These are phyloP conservation scores for Limosa lapponica DNA, from an alignment of 2,797 vertebrate species.

Conservation along the genomic window DNA sequence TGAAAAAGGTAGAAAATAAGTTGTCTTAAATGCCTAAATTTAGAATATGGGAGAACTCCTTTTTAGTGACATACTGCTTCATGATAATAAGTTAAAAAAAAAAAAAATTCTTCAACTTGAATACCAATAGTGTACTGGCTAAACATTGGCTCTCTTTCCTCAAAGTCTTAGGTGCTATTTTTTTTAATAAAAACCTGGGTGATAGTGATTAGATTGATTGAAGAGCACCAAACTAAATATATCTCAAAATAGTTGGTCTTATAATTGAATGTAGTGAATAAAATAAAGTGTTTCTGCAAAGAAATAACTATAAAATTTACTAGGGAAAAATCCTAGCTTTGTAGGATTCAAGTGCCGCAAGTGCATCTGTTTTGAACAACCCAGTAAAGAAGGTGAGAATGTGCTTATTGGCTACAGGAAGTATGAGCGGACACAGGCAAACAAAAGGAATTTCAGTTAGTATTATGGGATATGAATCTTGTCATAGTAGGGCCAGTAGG, in stretches of 20 bases:
- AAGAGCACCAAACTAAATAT: neutral
- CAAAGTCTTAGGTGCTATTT: neutral
- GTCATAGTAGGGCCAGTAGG: neutral
- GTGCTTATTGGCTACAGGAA: neutral
- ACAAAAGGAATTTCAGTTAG: neutral
- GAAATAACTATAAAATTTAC: neutral
- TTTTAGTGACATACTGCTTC: neutral
- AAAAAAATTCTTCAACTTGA: neutral
- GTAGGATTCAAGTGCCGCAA: neutral
- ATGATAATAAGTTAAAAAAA: neutral
- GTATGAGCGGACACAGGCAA: accelerated
- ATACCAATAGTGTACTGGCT: neutral
- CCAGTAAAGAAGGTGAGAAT: neutral
- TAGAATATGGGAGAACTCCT: neutral
- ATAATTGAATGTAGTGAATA: neutral
- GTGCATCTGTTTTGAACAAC: neutral
- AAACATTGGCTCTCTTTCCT: neutral
- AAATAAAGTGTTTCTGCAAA: neutral
- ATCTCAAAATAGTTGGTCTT: neutral
- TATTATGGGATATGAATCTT: neutral
- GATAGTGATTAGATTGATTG: neutral
- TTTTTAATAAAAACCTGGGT: neutral
- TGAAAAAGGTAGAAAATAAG: neutral
- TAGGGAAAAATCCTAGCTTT: neutral
- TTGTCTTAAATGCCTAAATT: neutral